Evolutionary conservation across 2,888 invertebrate species (phyloP).

Genomic region (Hirtodrosophila histrioides): DNA sequence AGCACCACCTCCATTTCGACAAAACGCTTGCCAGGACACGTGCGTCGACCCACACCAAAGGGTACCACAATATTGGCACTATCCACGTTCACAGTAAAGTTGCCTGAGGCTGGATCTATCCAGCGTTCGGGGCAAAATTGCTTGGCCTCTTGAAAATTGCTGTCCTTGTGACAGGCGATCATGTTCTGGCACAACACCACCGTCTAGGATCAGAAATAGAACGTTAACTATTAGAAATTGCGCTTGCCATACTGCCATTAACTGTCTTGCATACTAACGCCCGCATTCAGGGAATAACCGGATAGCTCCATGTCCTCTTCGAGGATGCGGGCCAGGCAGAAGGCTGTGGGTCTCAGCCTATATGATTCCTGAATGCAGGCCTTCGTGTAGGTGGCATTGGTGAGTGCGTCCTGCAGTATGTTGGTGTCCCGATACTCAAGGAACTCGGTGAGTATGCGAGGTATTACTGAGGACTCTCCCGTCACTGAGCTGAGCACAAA

Average conservation of each 20-base stretch:
- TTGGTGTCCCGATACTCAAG: constrained; percentile 85
- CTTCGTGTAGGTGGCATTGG: constrained; percentile 89
- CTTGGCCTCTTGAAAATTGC: constrained; percentile 89
- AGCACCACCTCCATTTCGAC: constrained; percentile 91
- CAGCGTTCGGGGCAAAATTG: constrained; percentile 92
- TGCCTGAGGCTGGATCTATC: constrained; percentile 85
- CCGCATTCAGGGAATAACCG: constrained; percentile 89
- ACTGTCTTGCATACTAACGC: constrained; percentile 86
- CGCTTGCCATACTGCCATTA: not conserved
- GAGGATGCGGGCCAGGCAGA: constrained; percentile 90
- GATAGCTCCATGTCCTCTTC: constrained; percentile 89
- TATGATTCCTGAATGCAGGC: constrained; percentile 92
- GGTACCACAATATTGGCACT: constrained; percentile 89
- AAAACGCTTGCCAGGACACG: constrained; percentile 94
- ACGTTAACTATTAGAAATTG: not conserved
- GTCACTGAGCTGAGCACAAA: constrained; percentile 91
- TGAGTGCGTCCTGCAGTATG: constrained; percentile 86
- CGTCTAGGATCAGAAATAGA: constrained; percentile 85
- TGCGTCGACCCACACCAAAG: constrained; percentile 91
- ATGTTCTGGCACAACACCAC: constrained; percentile 92
- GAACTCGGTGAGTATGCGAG: constrained; percentile 88
- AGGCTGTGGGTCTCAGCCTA: constrained; percentile 88
- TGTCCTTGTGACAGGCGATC: constrained; percentile 90
- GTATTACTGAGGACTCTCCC: constrained; percentile 88
- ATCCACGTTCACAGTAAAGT: constrained; percentile 82